Percentiles rank a stretch among this genome's conserved stretches.
Evolutionary conservation across 2,113 vertebrate species (phyloP).

Genomic region (Tor tambroides): DNA sequence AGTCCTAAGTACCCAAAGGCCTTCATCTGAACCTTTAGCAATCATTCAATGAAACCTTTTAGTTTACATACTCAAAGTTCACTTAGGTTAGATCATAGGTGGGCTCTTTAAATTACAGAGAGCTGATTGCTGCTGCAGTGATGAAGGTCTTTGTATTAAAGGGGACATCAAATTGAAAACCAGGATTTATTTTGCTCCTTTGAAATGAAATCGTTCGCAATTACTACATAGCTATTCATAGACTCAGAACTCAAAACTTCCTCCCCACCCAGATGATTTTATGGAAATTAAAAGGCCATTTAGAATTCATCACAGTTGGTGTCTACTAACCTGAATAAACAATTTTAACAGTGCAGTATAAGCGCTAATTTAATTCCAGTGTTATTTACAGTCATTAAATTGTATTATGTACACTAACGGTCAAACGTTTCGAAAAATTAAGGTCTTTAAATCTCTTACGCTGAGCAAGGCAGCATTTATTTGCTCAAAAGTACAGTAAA

Average conservation of each 20-base stretch:
- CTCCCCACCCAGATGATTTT: background rate
- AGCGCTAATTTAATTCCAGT: background rate
- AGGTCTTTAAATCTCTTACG: no score
- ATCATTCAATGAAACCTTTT: background rate
- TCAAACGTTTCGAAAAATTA: no score
- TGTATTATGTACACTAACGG: no score
- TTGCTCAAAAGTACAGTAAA: no score
- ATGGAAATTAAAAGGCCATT: background rate
- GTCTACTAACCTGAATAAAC: background rate
- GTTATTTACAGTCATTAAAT: background rate
- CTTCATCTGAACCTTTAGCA: background rate
- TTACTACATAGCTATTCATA: background rate
- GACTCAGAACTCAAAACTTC: background rate
- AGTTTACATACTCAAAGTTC: background rate
- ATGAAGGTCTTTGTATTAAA: constrained; percentile 14
- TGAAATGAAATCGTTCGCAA: background rate
- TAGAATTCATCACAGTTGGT: background rate
- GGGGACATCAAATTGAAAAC: background rate
- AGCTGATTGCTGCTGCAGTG: background rate
- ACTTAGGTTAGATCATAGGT: background rate
- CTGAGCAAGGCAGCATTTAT: no score
- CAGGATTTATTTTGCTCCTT: background rate
- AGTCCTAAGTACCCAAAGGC: background rate
- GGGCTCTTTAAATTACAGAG: background rate
- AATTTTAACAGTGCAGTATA: no score